Percentiles rank a stretch among this genome's conserved stretches.
These are phyloP conservation scores for Tetraodon nigroviridis DNA, from an alignment of 2,113 vertebrate genomes.

Conservation along the genomic window DNA sequence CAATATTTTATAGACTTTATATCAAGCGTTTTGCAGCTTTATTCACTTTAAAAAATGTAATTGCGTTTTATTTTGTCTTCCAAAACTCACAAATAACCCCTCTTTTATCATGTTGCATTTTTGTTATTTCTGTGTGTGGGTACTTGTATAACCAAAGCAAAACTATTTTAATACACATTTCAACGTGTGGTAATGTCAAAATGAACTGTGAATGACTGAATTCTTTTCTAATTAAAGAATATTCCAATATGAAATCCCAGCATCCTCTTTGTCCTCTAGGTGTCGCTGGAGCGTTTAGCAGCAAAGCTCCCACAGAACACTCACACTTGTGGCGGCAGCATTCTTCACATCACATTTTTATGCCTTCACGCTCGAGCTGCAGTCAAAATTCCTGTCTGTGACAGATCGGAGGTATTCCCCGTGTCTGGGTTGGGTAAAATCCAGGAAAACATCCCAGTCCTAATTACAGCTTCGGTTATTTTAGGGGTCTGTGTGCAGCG, in stretches of 20 bases:
- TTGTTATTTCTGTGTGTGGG: slow-evolving; percentile 32
- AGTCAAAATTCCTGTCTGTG: slow-evolving; percentile 26
- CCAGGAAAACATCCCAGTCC: slow-evolving; percentile 43
- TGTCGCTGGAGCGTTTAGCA: slow-evolving; percentile 62
- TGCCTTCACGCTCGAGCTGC: neutral
- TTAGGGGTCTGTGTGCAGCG: slow-evolving; percentile 54
- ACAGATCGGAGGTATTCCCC: slow-evolving; percentile 42
- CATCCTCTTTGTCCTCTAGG: slow-evolving; percentile 69
- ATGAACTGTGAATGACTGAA: slow-evolving; percentile 70
- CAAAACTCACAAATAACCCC: too few relatives aligned
- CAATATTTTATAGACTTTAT: slow-evolving; percentile 48
- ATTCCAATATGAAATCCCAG: slow-evolving; percentile 38
- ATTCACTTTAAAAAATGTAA: slow-evolving; percentile 24
- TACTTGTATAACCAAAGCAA: slow-evolving; percentile 60
- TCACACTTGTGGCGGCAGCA: slow-evolving; percentile 8
- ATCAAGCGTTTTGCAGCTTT: slow-evolving; percentile 29
- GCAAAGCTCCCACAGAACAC: neutral
- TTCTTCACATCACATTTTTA: slow-evolving; percentile 16
- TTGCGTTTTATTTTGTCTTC: slow-evolving; percentile 24
- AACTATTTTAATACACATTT: slow-evolving; percentile 37
- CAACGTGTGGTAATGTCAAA: slow-evolving; percentile 46
- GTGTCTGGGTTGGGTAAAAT: slow-evolving; percentile 58
- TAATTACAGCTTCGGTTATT: slow-evolving; percentile 70
- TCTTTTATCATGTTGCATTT: slow-evolving; percentile 22
- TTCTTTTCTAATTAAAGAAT: slow-evolving; percentile 65